Conservation (phyloP, 2,888 invertebrate genomes). For the Lithophane socia region DNA sequence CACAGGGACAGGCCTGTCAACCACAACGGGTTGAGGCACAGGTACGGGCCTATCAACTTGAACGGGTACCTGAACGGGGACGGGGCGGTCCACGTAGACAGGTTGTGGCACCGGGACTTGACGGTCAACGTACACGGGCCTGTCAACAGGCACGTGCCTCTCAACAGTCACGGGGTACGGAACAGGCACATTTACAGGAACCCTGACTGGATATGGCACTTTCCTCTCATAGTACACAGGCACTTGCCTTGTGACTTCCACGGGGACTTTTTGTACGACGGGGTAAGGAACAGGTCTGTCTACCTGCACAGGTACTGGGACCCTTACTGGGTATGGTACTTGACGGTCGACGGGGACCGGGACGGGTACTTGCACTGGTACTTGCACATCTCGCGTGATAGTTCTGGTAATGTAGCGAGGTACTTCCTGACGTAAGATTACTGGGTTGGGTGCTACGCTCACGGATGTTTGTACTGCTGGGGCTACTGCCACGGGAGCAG, state of each 20-base stretch:
- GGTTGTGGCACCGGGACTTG: slow-evolving; percentile 88
- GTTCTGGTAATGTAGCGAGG: slow-evolving; percentile 86
- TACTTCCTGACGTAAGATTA: slow-evolving; percentile 85
- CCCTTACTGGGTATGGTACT: slow-evolving; percentile 88
- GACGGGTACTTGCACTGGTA: slow-evolving; percentile 87
- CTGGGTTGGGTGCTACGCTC: slow-evolving; percentile 84
- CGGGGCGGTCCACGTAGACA: slow-evolving; percentile 90
- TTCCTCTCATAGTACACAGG: slow-evolving; percentile 87
- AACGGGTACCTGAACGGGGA: slow-evolving; percentile 91
- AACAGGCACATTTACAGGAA: slow-evolving; percentile 89
- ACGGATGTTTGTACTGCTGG: slow-evolving; percentile 83
- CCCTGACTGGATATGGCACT: slow-evolving; percentile 88
- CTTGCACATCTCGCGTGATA: slow-evolving; percentile 85
- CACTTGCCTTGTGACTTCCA: slow-evolving; percentile 87
- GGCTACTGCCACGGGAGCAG: slow-evolving; percentile 70
- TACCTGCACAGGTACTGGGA: slow-evolving; percentile 89
- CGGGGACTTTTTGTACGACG: slow-evolving; percentile 88
- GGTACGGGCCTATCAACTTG: slow-evolving; percentile 89
- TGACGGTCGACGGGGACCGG: slow-evolving; percentile 87
- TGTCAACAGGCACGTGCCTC: slow-evolving; percentile 90
- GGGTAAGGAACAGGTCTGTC: slow-evolving; percentile 89
- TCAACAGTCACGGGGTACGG: slow-evolving; percentile 91
- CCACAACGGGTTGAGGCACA: slow-evolving; percentile 82
- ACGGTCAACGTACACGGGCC: slow-evolving; percentile 91
- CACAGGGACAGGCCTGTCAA: slow-evolving; percentile 70